Base-by-base conservation (phyloP, 2,888 invertebrate species). In the Cyclophora albipunctata region DNA sequence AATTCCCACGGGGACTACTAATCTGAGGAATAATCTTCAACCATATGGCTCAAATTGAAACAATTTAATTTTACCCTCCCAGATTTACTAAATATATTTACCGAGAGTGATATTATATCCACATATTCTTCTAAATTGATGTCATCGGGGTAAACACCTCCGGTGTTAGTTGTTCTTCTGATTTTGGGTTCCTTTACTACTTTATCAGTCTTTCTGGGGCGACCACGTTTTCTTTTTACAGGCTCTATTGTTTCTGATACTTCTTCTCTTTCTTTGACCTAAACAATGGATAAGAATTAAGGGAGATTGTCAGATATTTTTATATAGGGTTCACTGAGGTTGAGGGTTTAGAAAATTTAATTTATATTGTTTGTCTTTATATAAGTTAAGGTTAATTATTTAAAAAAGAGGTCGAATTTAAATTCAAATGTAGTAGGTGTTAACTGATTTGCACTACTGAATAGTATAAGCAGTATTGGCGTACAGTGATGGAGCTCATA, bases 81-180 rank as follows among this genome's bases (percentile, higher is more conserved):
- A 20, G 20, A 20, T 20, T 1, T 20, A 20, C 20, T 20, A 20
- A 20, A 20, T 20, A 37, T 37, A 37, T 42, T 64, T 63, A 81
- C 81, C 53, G 79, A 60, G 7, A 81, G 54, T 41, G 69, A 75
- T 4, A 76, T 64, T 40, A 82, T 58, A 5, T 69, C 77, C 34
- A 75, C 75, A 48, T 69, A 75, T 20, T 77, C 71, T 35, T 75
- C 77, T 45, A 84, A 43, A 7, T 78, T 70, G 0, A 75, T 67
- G 4, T 76, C 75, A 0, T 70, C 67, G 0, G 54, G 51, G 0
- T 54, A 52, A 3, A 78, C 73, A 0, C 74, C 75, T 0, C 73
- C 73, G 0, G 74, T 74, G 46, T 75, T 76, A 35, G 57, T 63
- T 0, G 72, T 75, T 3, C 73, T 60, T 0, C 74, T 63, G n/a